phyloP scores from a whole-genome alignment of 2,797 vertebrate species.

The Sparidentex hasta region DNA sequence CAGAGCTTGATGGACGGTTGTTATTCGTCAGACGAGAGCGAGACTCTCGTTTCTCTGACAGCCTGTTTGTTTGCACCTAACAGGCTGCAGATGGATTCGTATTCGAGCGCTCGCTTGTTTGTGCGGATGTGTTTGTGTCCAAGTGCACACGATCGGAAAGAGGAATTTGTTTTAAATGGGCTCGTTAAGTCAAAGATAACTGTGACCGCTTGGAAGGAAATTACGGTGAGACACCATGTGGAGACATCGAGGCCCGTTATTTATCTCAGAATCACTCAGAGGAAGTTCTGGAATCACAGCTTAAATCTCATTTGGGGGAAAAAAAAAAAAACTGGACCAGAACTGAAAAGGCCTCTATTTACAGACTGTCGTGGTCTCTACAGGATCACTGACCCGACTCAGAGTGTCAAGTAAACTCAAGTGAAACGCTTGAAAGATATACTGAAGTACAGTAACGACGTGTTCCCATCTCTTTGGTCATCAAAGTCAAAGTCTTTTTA shows the following conservation, averaged over 20 bases:
- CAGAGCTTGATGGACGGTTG: constrained; percentile 3
- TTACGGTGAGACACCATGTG: neutral
- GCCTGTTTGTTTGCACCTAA: constrained; percentile 30
- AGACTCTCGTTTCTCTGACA: constrained; percentile 7
- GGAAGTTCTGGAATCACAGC: neutral
- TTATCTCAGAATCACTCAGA: neutral
- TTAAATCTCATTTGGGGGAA: neutral
- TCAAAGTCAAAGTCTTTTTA: no score
- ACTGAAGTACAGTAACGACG: no score
- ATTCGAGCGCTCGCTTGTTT: constrained; percentile 7
- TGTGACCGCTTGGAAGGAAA: neutral
- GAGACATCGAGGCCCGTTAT: neutral
- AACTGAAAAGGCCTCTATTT: no score
- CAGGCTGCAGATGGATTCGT: constrained; percentile 12
- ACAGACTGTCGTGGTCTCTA: no score
- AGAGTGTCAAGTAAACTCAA: no score
- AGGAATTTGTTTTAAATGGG: neutral
- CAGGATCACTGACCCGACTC: no score
- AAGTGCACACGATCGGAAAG: neutral
- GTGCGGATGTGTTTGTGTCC: constrained; percentile 24
- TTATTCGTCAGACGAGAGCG: constrained; percentile 19
- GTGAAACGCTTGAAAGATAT: no score
- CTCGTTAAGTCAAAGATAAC: constrained; percentile 12
- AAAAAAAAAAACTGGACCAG: no score
- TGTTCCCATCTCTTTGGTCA: no score